Conservation (phyloP, 1,140 invertebrate species). For the Luehdorfia chinensis region DNA sequence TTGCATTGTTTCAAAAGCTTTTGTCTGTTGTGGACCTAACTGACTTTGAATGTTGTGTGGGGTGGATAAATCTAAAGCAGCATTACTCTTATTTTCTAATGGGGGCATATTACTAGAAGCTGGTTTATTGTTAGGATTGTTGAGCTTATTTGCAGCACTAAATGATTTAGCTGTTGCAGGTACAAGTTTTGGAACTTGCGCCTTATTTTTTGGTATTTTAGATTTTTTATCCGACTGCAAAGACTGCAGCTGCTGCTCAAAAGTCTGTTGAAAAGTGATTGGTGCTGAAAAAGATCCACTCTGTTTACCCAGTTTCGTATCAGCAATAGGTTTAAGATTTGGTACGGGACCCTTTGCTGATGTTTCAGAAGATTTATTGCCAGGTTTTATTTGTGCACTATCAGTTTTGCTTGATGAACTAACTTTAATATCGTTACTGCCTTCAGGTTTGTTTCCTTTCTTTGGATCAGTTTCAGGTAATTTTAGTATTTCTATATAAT, state of each 20-base stretch:
- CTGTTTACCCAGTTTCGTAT: slow-evolving; percentile 67
- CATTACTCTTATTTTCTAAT: slow-evolving; percentile 53
- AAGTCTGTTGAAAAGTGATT: slow-evolving; percentile 75
- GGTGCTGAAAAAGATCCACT: slow-evolving; percentile 52
- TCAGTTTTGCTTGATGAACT: slow-evolving; percentile 42
- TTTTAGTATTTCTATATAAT: slow-evolving; percentile 80
- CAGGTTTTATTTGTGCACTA: slow-evolving; percentile 28
- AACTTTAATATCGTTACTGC: slow-evolving; percentile 34
- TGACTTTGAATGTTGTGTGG: slow-evolving; percentile 67
- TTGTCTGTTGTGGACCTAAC: slow-evolving; percentile 65
- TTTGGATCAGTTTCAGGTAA: slow-evolving; percentile 69
- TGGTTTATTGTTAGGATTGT: slow-evolving; percentile 36
- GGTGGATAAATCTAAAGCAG: slow-evolving; percentile 71
- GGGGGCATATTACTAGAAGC: slow-evolving; percentile 23
- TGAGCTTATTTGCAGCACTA: slow-evolving; percentile 50
- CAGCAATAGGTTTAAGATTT: slow-evolving; percentile 74
- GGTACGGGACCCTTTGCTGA: slow-evolving; percentile 71
- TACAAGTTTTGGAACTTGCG: slow-evolving; percentile 68
- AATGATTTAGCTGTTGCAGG: slow-evolving; percentile 63
- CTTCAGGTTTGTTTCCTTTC: slow-evolving; percentile 42
- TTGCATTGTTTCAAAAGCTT: slow-evolving; percentile 74
- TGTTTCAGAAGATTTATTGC: slow-evolving; percentile 48
- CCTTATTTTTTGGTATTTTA: slow-evolving; percentile 66
- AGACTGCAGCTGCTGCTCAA: slow-evolving; percentile 68
- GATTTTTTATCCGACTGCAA: slow-evolving; percentile 66